Evolutionary conservation across 2,113 vertebrate species (phyloP), one percentile per base, ranked within the genome.

Genomic region (Chaenogobius annularis): DNA sequence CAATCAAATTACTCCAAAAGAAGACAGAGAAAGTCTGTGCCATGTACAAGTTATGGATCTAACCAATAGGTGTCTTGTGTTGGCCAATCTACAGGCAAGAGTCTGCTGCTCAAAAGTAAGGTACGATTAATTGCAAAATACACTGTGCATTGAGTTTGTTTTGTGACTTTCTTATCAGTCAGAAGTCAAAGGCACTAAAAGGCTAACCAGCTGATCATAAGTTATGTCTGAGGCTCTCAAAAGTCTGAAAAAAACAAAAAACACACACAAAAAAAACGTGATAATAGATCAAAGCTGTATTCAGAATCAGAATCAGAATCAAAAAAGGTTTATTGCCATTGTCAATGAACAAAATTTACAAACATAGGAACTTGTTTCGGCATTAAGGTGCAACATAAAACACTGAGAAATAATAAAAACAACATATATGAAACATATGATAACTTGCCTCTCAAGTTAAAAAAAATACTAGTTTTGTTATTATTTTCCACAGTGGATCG

Each of bases 401-500:
- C n/a, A n/a, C n/a, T n/a, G n/a, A n/a, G n/a, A n/a, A n/a, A n/a
- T n/a, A n/a, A n/a, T n/a, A n/a, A n/a, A n/a, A n/a, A n/a, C n/a
- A n/a, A n/a, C n/a, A n/a, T n/a, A n/a, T n/a, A n/a, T n/a, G n/a
- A n/a, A n/a, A n/a, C n/a, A n/a, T n/a, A n/a, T n/a, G n/a, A n/a
- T n/a, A n/a, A n/a, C n/a, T n/a, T n/a, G n/a, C n/a, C n/a, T n/a
- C n/a, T n/a, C n/a, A n/a, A n/a, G n/a, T n/a, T n/a, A n/a, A n/a
- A n/a, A n/a, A n/a, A n/a, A n/a, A n/a, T n/a, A n/a, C n/a, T n/a
- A n/a, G n/a, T n/a, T n/a, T 46, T 61, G 10, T 14, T 47, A n/a
- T 1, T 50, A 43, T 46, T 61, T 13, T 22, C 67, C 68, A 77
- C 66, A 63, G 31, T 58, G 19, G 1, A 77, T 48, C 50, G 9